phyloP scores from a whole-genome alignment of 2,113 vertebrate species.

The Psilopsiagon aurifrons region DNA sequence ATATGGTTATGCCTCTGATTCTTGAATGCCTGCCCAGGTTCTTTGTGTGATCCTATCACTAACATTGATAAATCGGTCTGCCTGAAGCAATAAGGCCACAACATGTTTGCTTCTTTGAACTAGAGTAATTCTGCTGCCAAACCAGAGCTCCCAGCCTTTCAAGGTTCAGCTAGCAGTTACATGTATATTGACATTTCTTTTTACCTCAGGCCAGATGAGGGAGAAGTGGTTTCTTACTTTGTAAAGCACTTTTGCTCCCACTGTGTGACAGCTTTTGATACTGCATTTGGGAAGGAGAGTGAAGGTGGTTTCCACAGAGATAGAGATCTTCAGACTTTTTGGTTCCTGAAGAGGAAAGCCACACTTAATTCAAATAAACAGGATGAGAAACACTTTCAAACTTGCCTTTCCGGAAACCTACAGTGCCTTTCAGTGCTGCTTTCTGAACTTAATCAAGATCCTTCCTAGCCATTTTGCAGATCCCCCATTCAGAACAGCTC shows the following conservation, averaged over 20 bases:
- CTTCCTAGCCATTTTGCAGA: background rate
- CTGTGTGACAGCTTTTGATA: background rate
- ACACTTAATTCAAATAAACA: background rate
- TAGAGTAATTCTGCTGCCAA: slow-evolving; percentile 46
- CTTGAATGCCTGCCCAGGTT: background rate
- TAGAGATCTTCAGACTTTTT: background rate
- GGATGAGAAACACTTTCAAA: background rate
- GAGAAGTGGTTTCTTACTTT: background rate
- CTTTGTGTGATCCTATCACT: slow-evolving; percentile 37
- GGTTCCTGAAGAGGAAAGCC: background rate
- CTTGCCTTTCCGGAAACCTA: background rate
- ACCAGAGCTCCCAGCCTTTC: background rate
- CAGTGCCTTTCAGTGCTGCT: background rate
- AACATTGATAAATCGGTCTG: slow-evolving; percentile 25
- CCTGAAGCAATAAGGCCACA: slow-evolving; percentile 41
- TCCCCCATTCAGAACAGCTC: background rate
- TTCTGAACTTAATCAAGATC: background rate
- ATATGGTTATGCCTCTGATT: background rate
- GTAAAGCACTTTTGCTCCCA: background rate
- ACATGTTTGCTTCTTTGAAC: slow-evolving; percentile 42
- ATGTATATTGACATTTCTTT: slow-evolving; percentile 50
- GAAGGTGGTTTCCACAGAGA: slow-evolving; percentile 20
- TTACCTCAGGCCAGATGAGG: slow-evolving; percentile 24
- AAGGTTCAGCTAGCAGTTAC: slow-evolving; percentile 32
- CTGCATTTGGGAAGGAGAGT: background rate